Percentiles rank a stretch among this genome's conserved stretches.
Conservation (phyloP, 2,888 invertebrate species). For the Cataglyphis cursor region DNA sequence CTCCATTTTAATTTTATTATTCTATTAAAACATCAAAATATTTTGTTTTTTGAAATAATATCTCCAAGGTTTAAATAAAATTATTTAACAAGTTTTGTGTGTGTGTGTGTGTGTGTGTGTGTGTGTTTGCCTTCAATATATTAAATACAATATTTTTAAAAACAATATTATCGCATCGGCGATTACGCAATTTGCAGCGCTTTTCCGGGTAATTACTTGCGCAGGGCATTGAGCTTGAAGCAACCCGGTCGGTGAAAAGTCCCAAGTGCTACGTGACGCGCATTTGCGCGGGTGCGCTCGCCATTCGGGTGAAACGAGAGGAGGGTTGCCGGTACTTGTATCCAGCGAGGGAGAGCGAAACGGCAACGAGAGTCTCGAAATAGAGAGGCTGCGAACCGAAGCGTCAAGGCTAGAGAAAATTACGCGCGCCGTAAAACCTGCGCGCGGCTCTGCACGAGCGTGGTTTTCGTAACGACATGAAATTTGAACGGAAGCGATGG, state of each 20-base stretch:
- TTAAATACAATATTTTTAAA: background rate
- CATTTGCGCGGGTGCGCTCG: slow-evolving; percentile 63
- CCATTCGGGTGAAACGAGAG: slow-evolving; percentile 59
- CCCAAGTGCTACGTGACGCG: background rate
- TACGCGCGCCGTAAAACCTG: slow-evolving; percentile 57
- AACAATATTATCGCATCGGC: background rate
- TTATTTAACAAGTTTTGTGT: background rate
- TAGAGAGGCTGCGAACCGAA: slow-evolving; percentile 67
- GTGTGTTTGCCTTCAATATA: background rate
- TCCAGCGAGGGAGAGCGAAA: slow-evolving; percentile 67
- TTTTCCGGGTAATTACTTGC: slow-evolving; percentile 39
- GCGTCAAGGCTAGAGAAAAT: slow-evolving; percentile 61
- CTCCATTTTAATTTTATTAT: background rate
- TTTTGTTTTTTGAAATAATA: background rate
- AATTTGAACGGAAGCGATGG: slow-evolving; percentile 42
- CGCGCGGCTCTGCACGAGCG: slow-evolving; percentile 19
- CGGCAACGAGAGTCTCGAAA: slow-evolving; percentile 57
- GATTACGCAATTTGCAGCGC: slow-evolving; percentile 34
- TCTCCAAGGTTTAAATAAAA: background rate
- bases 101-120: background rate
- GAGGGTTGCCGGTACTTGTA: slow-evolving; percentile 58
- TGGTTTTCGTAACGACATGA: slow-evolving; percentile 23
- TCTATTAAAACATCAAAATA: background rate
- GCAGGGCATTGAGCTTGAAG: background rate
- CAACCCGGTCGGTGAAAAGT: slow-evolving; percentile 23